Conservation (phyloP, 1,140 invertebrate species). For the Samia ricini region DNA sequence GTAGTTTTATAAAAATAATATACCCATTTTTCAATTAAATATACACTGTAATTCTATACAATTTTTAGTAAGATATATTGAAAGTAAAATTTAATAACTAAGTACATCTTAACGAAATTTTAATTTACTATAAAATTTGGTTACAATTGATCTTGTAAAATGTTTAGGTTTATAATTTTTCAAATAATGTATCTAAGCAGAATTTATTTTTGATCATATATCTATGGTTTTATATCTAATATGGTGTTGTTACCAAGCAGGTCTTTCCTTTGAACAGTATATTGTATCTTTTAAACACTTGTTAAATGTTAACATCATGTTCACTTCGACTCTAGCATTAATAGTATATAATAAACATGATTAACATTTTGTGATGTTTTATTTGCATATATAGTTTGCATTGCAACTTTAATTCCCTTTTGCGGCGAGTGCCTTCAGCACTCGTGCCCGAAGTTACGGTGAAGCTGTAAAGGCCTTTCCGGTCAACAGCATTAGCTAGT, state of each 20-base stretch:
- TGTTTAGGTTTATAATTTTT: not conserved
- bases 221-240: slow-evolving; percentile 8
- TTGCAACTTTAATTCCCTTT: too few relatives aligned
- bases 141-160: not conserved
- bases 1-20: slow-evolving; percentile 39
- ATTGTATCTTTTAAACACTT: slow-evolving; percentile 29
- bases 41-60: not conserved
- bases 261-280: slow-evolving; percentile 36
- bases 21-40: slow-evolving; percentile 51
- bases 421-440: too few relatives aligned
- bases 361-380: slow-evolving; percentile 49
- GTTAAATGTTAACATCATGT: slow-evolving; percentile 48
- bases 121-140: slow-evolving; percentile 14
- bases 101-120: not conserved
- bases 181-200: not conserved
- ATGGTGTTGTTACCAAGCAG: too few relatives aligned
- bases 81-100: too few relatives aligned
- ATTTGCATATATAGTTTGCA: slow-evolving; percentile 8
- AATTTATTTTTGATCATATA: not conserved
- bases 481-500: too few relatives aligned
- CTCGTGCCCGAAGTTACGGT: too few relatives aligned
- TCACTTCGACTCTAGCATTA: slow-evolving; percentile 65
- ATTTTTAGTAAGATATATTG: not conserved
- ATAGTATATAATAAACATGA: slow-evolving; percentile 62
- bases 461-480: too few relatives aligned